Conservation (phyloP, 2,888 invertebrate genomes). For the Drosophila conformis region DNA sequence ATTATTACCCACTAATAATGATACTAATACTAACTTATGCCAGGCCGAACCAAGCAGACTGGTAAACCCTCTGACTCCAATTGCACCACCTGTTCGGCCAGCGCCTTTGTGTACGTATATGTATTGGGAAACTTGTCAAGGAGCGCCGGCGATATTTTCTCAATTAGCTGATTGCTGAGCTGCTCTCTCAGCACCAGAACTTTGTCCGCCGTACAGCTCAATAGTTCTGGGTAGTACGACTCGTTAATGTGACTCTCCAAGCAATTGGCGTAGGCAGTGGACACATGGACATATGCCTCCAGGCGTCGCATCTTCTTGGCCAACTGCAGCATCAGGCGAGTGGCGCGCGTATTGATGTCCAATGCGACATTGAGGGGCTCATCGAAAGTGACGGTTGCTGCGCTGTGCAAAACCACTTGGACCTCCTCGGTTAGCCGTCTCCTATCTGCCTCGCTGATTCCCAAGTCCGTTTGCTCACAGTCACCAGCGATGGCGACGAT, state of each 20-base stretch:
- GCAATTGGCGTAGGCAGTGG: slow-evolving; percentile 1
- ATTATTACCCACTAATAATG: no score
- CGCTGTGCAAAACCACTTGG: background rate
- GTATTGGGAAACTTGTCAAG: no score
- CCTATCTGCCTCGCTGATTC: background rate
- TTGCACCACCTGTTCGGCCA: no score
- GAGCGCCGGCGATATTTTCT: background rate
- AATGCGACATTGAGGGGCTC: background rate
- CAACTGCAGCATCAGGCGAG: background rate
- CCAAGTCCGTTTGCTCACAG: slow-evolving; percentile 5
- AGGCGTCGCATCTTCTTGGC: slow-evolving; percentile 2
- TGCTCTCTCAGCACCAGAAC: background rate
- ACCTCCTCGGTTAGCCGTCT: background rate
- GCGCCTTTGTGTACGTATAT: no score
- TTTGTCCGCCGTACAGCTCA: background rate
- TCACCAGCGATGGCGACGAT: background rate
- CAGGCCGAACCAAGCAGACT: no score
- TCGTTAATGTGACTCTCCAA: background rate
- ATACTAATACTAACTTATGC: no score
- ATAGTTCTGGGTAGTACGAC: background rate
- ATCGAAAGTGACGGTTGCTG: background rate
- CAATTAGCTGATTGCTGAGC: background rate
- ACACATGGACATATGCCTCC: background rate
- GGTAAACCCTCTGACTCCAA: no score
- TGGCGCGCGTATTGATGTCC: background rate